Percentiles rank a stretch among this genome's conserved stretches.
phyloP scores from a whole-genome alignment of 2,113 vertebrate genomes.

The Chunga burmeisteri region DNA sequence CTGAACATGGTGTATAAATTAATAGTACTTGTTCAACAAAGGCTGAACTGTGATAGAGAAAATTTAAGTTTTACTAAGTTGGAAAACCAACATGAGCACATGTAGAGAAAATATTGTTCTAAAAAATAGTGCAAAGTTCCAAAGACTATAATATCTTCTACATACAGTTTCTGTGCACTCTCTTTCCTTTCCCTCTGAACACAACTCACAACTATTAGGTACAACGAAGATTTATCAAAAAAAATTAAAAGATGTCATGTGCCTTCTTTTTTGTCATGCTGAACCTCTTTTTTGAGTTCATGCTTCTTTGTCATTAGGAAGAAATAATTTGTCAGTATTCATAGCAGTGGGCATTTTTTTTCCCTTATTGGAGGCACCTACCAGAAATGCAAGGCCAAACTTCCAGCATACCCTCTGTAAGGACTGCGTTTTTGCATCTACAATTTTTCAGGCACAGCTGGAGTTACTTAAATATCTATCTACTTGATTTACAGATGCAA shows the following conservation, averaged over 20 bases:
- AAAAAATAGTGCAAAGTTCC: not conserved
- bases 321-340: not conserved
- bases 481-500: constrained; percentile 60
- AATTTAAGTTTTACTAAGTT: not conserved
- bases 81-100: not conserved
- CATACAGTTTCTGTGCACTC: not conserved
- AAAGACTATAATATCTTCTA: not conserved
- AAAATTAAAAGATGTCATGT: rapidly evolving
- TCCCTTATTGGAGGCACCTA: not conserved
- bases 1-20: not conserved
- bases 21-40: not conserved
- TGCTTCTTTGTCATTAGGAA: not conserved
- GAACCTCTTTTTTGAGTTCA: not conserved
- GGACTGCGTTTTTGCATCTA: not conserved
- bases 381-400: not conserved
- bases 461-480: not conserved
- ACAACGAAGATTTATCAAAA: not conserved
- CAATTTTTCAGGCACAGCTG: not conserved
- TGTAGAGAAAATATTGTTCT: not conserved
- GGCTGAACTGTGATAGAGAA: not conserved
- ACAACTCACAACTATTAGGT: not conserved
- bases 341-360: not conserved
- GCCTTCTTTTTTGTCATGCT: not conserved
- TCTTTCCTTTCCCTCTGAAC: not conserved
- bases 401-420: not conserved